Percentiles rank a stretch among this genome's conserved stretches.
Evolutionary conservation across 2,888 invertebrate species (phyloP).

Genomic region (Catocala nupta): DNA sequence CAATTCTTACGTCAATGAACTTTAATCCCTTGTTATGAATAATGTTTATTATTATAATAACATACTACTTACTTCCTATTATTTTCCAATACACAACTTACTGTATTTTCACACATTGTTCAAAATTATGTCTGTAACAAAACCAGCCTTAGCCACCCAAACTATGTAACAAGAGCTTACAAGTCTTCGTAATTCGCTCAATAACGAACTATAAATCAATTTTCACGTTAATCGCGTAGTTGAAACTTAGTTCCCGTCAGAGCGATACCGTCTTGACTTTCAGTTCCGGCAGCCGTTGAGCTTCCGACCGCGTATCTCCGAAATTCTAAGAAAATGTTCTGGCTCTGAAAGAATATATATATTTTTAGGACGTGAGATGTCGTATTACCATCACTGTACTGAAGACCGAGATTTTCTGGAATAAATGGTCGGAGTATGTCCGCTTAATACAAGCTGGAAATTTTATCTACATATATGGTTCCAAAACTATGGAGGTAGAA

Average conservation of each 20-base stretch:
- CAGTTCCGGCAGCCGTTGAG: constrained; percentile 54
- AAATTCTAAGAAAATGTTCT: constrained; percentile 9
- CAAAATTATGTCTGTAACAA: neutral
- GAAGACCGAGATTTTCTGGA: neutral
- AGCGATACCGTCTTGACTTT: constrained; percentile 64
- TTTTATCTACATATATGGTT: too few species aligned
- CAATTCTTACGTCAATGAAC: too few species aligned
- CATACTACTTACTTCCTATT: too few species aligned
- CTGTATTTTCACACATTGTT: too few species aligned
- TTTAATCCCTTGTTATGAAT: too few species aligned
- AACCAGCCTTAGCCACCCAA: neutral
- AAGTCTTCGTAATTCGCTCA: constrained; percentile 31
- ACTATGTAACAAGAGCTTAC: constrained; percentile 23
- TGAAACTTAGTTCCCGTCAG: constrained; percentile 58
- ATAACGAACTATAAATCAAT: constrained; percentile 62
- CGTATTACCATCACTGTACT: neutral
- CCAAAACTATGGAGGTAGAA: too few species aligned
- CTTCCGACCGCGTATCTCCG: constrained; percentile 41
- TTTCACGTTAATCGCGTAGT: constrained; percentile 59
- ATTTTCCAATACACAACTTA: too few species aligned
- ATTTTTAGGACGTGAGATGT: neutral
- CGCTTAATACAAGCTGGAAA: too few species aligned
- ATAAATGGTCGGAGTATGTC: too few species aligned
- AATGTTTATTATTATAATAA: too few species aligned
- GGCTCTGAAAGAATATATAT: neutral